Evolutionary conservation across 2,113 vertebrate species (phyloP).

Genomic region (Numenius arquata): DNA sequence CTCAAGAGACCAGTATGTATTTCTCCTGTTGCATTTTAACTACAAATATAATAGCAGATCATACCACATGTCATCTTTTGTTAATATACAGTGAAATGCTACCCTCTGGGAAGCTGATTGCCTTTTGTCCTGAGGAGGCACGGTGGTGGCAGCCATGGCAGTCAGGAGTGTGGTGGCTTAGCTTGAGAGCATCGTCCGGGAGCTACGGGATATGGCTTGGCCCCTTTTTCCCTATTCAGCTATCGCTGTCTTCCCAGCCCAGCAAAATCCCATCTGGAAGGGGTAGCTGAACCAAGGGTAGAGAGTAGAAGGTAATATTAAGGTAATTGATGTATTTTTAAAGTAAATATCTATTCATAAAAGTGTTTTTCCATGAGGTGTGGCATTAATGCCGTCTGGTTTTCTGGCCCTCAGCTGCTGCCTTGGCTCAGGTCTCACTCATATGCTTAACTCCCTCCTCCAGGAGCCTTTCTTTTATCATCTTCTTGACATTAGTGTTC

Average conservation of each 20-base stretch:
- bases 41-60: background rate
- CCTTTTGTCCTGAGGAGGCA: background rate
- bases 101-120: rapidly evolving
- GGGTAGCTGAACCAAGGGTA: background rate
- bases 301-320: background rate
- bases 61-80: background rate
- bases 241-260: background rate
- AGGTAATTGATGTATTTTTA: background rate
- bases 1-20: background rate
- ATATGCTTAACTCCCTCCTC: background rate
- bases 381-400: background rate
- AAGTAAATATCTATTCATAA: background rate
- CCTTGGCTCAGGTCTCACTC: background rate
- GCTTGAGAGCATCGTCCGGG: background rate
- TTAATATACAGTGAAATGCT: background rate
- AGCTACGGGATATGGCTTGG: rapidly evolving
- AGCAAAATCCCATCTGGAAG: background rate
- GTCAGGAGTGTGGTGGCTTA: background rate
- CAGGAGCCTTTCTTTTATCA: background rate
- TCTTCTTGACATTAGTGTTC: background rate
- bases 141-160: background rate
- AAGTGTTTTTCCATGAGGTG: background rate
- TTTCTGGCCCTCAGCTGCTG: background rate
- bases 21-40: background rate
- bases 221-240: background rate